Evolutionary conservation across 2,797 vertebrate species (phyloP), one percentile per base, ranked within the genome.

Genomic region (Scleropages formosus): DNA sequence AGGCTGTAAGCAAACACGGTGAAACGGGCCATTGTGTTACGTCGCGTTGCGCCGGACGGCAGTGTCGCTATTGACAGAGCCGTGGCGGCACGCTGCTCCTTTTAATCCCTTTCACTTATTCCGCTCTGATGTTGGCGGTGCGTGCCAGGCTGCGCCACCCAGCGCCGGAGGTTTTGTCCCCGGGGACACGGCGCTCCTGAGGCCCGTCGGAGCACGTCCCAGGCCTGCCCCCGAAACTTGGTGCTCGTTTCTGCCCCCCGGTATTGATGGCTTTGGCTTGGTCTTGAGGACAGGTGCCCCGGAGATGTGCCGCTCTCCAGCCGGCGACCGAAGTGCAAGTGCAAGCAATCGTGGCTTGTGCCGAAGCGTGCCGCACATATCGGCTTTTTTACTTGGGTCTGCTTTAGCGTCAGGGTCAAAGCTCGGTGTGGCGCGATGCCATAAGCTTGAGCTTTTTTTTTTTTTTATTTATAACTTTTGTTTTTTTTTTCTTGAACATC

Each of bases 171-270:
- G 51, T 24, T 61, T 12, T 18, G 53, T 56, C 2, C 31, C 39
- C 39, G 31, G 31, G 60, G 61, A 65, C 27, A 39, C 63, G 60
- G 62, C 79, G 56, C 80, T 78, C 72, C 77, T 58, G 72, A 20
- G 73, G 74, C 83, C 78, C 83, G 78, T 69, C 75, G 70, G 58
- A 79, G 78, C 78, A 81, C 70, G 83, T 74, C 78, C 53, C 16
- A 39, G 51, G 22, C 73, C 61, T 65, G 46, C 62, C 47, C 27
- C 24, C 8, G 15, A 4, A 26, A 11, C 0, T 53, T 46, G 47
- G 58, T 26, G 4, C 8, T 10, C 47, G 62, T 15, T 53, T 58
- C 44, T 39, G 4, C 20, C 24, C 16, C 20, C 51, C 26, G 15
- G 22, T n/a, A 64, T 9, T 4, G 44, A 3, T 20, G 18, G 27